These are phyloP conservation scores for Sitobion miscanthi DNA, from an alignment of 1,140 invertebrate genomes.

Conservation along the genomic window DNA sequence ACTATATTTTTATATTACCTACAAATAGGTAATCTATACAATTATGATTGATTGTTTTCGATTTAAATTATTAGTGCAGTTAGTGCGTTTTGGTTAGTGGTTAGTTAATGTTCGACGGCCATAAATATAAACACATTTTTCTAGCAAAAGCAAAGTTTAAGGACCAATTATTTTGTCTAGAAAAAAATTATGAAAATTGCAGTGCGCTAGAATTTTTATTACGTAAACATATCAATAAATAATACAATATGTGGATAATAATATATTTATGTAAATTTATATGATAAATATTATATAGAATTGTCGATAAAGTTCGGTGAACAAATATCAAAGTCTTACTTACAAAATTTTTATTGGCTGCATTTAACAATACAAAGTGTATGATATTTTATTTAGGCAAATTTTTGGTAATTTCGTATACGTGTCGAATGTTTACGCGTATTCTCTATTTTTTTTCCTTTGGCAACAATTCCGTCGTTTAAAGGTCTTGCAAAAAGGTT, in stretches of 20 bases:
- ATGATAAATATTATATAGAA: background rate
- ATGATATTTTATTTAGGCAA: slow-evolving; percentile 29
- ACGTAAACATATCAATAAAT: background rate
- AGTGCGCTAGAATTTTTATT: background rate
- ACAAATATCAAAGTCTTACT: background rate
- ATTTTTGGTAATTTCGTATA: slow-evolving; percentile 27
- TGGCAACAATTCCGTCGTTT: slow-evolving; percentile 53
- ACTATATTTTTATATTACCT: background rate
- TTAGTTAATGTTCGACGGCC: background rate
- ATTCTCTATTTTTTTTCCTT: slow-evolving; percentile 27
- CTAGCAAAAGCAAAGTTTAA: background rate
- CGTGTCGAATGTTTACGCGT: background rate
- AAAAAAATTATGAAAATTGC: background rate
- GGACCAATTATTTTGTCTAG: background rate
- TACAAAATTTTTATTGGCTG: background rate
- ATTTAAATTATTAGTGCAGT: background rate
- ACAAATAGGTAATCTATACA: background rate
- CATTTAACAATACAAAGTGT: background rate
- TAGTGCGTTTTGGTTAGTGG: background rate
- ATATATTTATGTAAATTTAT: background rate
- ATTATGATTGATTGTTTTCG: background rate
- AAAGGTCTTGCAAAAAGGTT: slow-evolving; percentile 51
- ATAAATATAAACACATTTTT: background rate
- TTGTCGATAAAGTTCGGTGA: background rate
- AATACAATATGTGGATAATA: background rate